Base-by-base conservation (phyloP, 2,113 vertebrate genomes). In the Calidris pugnax region DNA sequence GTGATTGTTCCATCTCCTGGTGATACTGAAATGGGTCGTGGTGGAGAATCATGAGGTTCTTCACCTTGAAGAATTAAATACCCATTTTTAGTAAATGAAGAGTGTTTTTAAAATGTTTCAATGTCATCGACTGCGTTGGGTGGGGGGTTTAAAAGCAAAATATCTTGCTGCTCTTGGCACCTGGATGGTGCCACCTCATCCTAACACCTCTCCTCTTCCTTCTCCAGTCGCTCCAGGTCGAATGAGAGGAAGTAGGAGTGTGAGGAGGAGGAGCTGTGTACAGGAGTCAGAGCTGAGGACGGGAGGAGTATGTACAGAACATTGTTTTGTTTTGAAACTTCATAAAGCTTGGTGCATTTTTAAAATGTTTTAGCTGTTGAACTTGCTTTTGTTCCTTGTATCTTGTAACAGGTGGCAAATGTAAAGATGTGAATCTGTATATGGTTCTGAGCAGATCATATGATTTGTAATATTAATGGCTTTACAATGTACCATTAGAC, bases 141-240 rank as follows among this genome's bases (percentile, higher is more conserved):
- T 37, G 24, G 47, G n/a, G n/a, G 55, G 2, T 4, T 39, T 71
- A 41, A 33, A 33, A 75, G 41, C 12, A 26, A 9, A 43, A 48
- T n/a, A 19, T 20, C 41, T 33, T 33, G 53, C 47, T 79, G 60
- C 16, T 69, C 5, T 12, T 7, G 48, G 35, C 21, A 9, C 17
- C 3, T 48, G 19, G 22, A 15, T 48, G 28, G 45, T 89, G 47
- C 96, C 21, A 2, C 33, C 8, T 57, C 33, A 17, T 41, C 39
- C 47, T 89, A 53, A 96, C 22, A 2, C 39, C 11, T 64, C 22
- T 91, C 35, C 19, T 79, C 48, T 96, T 95, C 66, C 48, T 96
- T 95, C 66, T 94, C 18, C 75, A 99, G 99, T 98, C 99, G 99
- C 67, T 99, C 99, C 97, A 98, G 98, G 96, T 99, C 99, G 95